These are phyloP conservation scores for Rhagonycha fulva DNA, from an alignment of 2,888 invertebrate species.

Conservation along the genomic window DNA sequence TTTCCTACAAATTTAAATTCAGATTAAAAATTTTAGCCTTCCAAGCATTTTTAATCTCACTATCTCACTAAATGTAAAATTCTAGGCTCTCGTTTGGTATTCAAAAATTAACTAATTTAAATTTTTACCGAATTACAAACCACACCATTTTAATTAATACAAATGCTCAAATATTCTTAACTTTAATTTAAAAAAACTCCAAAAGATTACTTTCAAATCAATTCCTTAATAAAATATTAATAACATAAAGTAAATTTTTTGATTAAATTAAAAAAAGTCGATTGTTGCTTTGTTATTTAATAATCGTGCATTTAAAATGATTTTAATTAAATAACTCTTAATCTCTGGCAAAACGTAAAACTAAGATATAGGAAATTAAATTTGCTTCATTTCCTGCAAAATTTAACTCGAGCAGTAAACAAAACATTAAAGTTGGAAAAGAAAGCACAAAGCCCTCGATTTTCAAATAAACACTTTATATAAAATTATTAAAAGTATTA, in stretches of 20 bases:
- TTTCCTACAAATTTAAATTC: not conserved
- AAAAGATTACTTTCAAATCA: not conserved
- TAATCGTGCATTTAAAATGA: not conserved
- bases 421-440: conserved; percentile 1
- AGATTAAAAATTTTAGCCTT: not conserved
- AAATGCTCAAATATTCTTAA: not conserved
- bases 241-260: not conserved
- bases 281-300: not conserved
- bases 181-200: not conserved
- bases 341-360: conserved; percentile 5
- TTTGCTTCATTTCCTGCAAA: conserved; percentile 13
- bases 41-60: not conserved
- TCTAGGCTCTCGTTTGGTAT: not conserved
- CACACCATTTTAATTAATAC: not conserved
- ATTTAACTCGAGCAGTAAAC: conserved; percentile 5
- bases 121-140: not conserved
- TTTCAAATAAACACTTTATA: not conserved
- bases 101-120: not conserved
- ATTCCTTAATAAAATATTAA: not conserved
- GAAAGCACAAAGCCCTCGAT: not conserved
- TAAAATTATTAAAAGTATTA: not conserved
- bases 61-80: not conserved
- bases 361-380: conserved; percentile 18
- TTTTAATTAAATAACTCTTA: not conserved
- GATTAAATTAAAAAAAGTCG: not conserved